These are phyloP conservation scores for Parapsyche elsis DNA, from an alignment of 1,140 invertebrate genomes.

Conservation along the genomic window DNA sequence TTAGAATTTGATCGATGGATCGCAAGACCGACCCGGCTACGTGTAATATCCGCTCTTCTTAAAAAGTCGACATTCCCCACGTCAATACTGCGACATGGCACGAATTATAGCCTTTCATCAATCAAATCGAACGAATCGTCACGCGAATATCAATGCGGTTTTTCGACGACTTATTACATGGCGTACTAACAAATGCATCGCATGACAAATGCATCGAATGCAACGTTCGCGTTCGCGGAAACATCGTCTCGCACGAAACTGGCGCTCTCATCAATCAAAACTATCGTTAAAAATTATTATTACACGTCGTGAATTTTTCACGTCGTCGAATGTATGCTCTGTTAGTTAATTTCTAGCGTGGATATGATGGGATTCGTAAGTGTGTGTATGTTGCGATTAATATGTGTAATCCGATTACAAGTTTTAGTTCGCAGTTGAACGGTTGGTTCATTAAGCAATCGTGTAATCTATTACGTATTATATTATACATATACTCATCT, in stretches of 20 bases:
- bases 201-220: background rate
- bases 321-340: background rate
- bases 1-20: too few relatives aligned
- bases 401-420: slow-evolving; percentile 1
- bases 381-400: too few relatives aligned
- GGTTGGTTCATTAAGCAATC: slow-evolving; percentile 15
- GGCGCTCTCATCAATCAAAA: background rate
- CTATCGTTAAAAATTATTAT: background rate
- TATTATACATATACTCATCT: too few relatives aligned
- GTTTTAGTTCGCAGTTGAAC: slow-evolving; percentile 6
- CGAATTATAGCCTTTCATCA: background rate
- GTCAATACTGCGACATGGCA: too few relatives aligned
- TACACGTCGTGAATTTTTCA: background rate
- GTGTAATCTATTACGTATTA: slow-evolving; percentile 7
- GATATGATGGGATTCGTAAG: too few relatives aligned
- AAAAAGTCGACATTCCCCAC: background rate
- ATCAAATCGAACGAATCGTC: slow-evolving; percentile 3
- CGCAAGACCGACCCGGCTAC: too few relatives aligned
- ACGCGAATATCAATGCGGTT: background rate
- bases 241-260: background rate
- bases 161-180: background rate
- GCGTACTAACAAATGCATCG: background rate
- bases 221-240: too few relatives aligned
- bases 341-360: background rate
- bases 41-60: background rate